Evolutionary conservation across 2,797 vertebrate species (phyloP).

Genomic region (Phoeniculus purpureus): DNA sequence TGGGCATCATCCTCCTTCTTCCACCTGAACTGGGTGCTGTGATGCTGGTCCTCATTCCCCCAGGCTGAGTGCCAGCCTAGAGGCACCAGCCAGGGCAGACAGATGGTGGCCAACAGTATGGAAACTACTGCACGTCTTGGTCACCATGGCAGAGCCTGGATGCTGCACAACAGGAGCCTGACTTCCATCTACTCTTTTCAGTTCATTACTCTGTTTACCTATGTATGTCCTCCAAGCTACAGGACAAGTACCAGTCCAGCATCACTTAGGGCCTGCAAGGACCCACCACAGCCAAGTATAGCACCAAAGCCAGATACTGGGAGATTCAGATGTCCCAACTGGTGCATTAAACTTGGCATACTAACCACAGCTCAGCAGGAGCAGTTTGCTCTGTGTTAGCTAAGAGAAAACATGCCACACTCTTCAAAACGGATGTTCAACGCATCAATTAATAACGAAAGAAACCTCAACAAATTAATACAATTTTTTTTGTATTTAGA

Average conservation of each 20-base stretch:
- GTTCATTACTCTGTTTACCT: not conserved
- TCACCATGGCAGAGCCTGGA: not conserved
- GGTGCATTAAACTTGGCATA: not conserved
- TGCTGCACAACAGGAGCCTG: not conserved
- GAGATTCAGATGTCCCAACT: not conserved
- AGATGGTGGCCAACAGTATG: constrained; percentile 53
- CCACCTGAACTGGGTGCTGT: not conserved
- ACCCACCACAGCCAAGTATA: not conserved
- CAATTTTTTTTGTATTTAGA: not conserved
- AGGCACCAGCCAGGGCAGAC: not conserved
- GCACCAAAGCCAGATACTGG: not conserved
- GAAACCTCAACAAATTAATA: not conserved
- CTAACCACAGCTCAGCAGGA: not conserved
- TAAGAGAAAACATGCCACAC: not conserved
- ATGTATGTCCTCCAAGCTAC: not conserved
- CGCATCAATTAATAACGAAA: not conserved
- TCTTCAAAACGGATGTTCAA: not conserved
- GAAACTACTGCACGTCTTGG: not conserved
- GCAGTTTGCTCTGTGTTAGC: not conserved
- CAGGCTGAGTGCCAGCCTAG: not conserved
- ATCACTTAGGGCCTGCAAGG: rapidly evolving
- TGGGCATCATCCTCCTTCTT: not conserved
- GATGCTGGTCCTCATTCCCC: rapidly evolving
- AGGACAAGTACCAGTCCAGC: not conserved
- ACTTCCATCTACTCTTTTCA: not conserved